phyloP scores from a whole-genome alignment of 2,113 vertebrate species.

The Dicerorhinus sumatrensis region DNA sequence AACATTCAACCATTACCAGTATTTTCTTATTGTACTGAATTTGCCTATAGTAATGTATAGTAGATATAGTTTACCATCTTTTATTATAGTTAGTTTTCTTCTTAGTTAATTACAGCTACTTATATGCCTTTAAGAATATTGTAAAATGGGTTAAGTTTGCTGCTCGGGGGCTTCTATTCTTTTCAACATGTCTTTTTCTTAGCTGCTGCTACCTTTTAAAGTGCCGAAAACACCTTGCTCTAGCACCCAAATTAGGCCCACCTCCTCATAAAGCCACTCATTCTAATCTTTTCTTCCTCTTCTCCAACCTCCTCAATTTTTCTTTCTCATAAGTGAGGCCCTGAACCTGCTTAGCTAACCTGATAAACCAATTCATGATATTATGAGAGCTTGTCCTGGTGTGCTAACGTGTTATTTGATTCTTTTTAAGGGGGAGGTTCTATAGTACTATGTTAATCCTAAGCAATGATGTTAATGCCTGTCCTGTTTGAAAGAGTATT shows the following conservation, averaged over 20 bases:
- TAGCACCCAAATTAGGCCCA: background rate
- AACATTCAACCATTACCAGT: background rate
- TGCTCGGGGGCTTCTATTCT: background rate
- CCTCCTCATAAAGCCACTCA: background rate
- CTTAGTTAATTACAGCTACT: conserved; percentile 32
- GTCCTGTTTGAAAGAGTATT: background rate
- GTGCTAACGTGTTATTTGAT: background rate
- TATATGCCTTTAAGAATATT: background rate
- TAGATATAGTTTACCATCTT: background rate
- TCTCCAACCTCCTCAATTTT: background rate
- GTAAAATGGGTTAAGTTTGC: background rate
- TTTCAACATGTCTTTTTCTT: background rate
- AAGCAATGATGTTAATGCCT: background rate
- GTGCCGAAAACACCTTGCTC: background rate
- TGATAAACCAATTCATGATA: conserved; percentile 27
- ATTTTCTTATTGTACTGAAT: background rate
- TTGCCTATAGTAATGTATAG: background rate
- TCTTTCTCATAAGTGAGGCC: background rate
- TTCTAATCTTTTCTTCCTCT: conserved; percentile 20
- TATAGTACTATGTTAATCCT: conserved; percentile 42
- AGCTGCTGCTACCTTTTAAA: conserved; percentile 12
- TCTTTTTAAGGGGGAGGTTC: background rate
- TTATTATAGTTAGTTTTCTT: conserved; percentile 29
- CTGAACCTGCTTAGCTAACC: background rate
- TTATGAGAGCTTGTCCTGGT: background rate